Evolutionary conservation across 2,888 invertebrate genomes (phyloP).

Genomic region (Petrophora chlorosata): DNA sequence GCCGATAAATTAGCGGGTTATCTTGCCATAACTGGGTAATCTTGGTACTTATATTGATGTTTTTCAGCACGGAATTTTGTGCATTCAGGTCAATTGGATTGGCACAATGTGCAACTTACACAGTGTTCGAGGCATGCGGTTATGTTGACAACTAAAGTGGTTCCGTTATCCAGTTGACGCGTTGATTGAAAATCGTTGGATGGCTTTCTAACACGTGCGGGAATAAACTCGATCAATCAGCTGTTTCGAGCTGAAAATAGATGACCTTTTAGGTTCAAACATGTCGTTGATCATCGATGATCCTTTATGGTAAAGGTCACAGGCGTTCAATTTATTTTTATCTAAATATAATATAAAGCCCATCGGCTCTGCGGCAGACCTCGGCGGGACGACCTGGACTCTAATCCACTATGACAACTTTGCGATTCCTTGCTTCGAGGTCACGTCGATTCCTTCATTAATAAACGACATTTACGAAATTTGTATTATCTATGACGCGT

Average conservation of each 20-base stretch:
- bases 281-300: neutral
- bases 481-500: no score
- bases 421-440: no score
- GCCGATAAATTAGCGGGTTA: conserved; percentile 11
- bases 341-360: no score
- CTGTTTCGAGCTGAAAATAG: conserved; percentile 3
- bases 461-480: no score
- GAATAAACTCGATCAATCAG: conserved; percentile 10
- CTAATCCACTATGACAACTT: no score
- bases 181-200: conserved; percentile 9
- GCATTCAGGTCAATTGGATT: conserved; percentile 5
- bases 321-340: no score
- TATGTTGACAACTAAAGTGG: conserved; percentile 9
- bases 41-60: neutral
- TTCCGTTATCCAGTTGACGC: neutral
- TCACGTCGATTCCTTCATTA: no score
- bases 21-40: neutral
- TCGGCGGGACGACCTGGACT: no score
- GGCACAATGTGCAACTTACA: neutral
- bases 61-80: neutral
- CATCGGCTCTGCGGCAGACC: no score
- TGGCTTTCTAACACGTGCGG: neutral
- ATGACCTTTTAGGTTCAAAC: neutral
- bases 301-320: no score
- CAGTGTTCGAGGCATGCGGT: neutral